These are phyloP conservation scores for Hapalemur alaotrensis DNA, from an alignment of 2,797 vertebrate species.

Conservation along the genomic window DNA sequence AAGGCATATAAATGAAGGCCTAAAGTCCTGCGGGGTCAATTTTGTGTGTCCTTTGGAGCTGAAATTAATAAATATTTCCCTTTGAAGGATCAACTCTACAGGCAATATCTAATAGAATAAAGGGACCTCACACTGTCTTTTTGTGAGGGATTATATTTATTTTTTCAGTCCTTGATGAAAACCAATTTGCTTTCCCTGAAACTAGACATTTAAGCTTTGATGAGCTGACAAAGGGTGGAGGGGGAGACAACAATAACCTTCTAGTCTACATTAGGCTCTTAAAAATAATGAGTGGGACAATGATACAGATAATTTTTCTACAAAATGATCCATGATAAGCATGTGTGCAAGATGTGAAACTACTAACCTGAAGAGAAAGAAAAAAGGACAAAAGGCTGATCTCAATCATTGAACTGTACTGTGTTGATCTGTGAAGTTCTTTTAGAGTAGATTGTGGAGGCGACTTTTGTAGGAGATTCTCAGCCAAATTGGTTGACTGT, in stretches of 20 bases:
- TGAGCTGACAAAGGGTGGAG: background rate
- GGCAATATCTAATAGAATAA: background rate
- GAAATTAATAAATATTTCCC: constrained; percentile 42
- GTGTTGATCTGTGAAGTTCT: background rate
- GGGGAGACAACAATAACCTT: background rate
- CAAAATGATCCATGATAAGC: background rate
- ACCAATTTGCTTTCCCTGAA: constrained; percentile 40
- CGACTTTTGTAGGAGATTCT: background rate
- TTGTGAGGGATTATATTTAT: constrained; percentile 30
- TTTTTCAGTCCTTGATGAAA: constrained; percentile 43
- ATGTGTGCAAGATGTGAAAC: background rate
- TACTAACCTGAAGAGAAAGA: background rate
- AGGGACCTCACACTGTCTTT: background rate
- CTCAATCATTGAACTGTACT: background rate
- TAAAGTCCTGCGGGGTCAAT: background rate
- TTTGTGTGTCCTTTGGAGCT: constrained; percentile 14
- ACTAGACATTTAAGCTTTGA: constrained; percentile 36
- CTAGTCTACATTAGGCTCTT: background rate
- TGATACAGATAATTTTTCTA: background rate
- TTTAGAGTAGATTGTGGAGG: background rate
- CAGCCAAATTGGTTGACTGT: background rate
- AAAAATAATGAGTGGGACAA: background rate
- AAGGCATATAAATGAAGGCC: background rate
- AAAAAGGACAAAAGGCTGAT: background rate
- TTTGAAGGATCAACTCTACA: constrained; percentile 42